phyloP scores from a whole-genome alignment of 2,888 invertebrate genomes.

The Lydus trimaculatus region DNA sequence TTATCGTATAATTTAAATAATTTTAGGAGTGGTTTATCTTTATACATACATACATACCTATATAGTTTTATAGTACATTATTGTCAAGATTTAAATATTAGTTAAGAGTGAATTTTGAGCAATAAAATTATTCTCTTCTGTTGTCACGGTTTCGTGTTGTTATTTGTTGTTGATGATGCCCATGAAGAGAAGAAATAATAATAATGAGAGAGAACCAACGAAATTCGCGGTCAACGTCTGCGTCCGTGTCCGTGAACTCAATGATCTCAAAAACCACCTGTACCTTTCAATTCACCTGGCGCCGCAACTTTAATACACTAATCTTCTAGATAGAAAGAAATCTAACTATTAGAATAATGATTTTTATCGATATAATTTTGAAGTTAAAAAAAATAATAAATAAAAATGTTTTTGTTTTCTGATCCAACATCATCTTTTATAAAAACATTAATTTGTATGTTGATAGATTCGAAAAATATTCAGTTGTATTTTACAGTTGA shows the following conservation, averaged over 20 bases:
- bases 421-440: too few relatives aligned
- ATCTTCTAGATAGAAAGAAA: neutral
- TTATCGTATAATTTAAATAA: neutral
- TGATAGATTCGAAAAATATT: neutral
- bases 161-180: neutral
- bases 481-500: neutral
- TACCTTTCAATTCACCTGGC: conserved; percentile 24
- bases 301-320: conserved; percentile 14
- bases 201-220: conserved; percentile 14
- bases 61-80: neutral
- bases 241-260: conserved; percentile 29
- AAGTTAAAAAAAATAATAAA: too few relatives aligned
- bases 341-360: too few relatives aligned
- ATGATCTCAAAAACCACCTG: conserved; percentile 28
- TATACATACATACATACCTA: neutral
- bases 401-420: too few relatives aligned
- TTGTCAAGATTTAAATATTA: neutral
- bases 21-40: neutral
- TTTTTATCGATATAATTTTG: too few relatives aligned
- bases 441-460: neutral
- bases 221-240: conserved; percentile 33
- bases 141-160: neutral
- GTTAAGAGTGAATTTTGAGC: neutral
- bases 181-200: neutral
- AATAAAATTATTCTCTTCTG: neutral